phyloP scores from a whole-genome alignment of 2,113 vertebrate species.

The Lepidothrix coronata region DNA sequence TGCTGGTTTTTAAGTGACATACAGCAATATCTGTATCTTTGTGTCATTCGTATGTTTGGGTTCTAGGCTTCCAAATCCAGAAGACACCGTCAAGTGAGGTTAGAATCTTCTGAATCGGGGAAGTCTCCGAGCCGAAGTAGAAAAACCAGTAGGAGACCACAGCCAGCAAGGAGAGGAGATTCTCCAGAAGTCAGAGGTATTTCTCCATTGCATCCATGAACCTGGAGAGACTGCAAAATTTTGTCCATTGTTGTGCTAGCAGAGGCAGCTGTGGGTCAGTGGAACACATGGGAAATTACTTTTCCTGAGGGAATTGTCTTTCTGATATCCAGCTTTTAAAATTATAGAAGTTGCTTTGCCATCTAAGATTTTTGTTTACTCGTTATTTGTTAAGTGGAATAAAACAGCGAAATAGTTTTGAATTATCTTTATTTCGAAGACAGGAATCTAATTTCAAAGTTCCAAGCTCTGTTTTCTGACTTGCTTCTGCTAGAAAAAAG shows the following conservation, averaged over 20 bases:
- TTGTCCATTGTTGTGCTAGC: background rate
- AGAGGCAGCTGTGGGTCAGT: background rate
- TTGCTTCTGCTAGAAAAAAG: background rate
- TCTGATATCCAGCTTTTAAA: background rate
- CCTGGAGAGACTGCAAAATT: background rate
- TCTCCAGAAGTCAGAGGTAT: constrained; percentile 65
- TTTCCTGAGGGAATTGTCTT: background rate
- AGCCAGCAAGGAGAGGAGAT: constrained; percentile 28
- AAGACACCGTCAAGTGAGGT: constrained; percentile 84
- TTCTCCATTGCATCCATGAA: background rate
- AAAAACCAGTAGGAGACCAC: background rate
- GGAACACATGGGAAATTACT: background rate
- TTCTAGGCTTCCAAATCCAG: constrained; percentile 83
- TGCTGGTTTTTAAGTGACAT: background rate
- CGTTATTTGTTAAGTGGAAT: background rate
- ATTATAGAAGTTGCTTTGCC: background rate
- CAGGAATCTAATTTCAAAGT: background rate
- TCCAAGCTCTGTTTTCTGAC: background rate
- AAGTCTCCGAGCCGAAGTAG: constrained; percentile 7
- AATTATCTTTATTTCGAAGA: background rate
- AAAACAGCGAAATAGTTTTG: background rate
- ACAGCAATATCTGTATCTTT: background rate
- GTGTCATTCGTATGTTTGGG: background rate
- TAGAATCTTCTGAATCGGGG: constrained; percentile 64
- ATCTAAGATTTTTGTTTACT: background rate